phyloP scores from a whole-genome alignment of 2,113 vertebrate genomes.

The Neodontobutis hainanensis region DNA sequence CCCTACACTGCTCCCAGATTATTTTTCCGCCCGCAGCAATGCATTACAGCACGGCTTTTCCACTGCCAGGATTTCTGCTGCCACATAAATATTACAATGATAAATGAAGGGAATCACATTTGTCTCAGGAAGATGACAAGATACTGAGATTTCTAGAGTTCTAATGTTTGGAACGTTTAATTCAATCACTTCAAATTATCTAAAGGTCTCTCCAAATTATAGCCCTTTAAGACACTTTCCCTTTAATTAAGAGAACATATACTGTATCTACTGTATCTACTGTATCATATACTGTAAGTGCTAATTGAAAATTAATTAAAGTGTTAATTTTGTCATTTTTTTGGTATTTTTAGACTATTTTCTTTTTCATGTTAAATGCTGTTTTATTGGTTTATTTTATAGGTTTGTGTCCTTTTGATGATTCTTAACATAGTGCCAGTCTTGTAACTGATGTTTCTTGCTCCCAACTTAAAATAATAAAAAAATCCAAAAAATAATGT shows the following conservation, averaged over 20 bases:
- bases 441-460: no score
- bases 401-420: no score
- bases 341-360: no score
- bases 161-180: slow-evolving; percentile 1
- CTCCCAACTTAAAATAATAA: no score
- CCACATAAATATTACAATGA: slow-evolving; percentile 25
- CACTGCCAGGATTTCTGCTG: slow-evolving; percentile 8
- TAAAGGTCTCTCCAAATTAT: slow-evolving; percentile 13
- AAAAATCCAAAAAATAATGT: no score
- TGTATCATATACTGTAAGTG: no score
- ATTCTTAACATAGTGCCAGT: no score
- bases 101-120: slow-evolving; percentile 18
- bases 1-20: slow-evolving; percentile 56
- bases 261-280: no score
- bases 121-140: slow-evolving; percentile 13
- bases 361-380: no score
- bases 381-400: no score
- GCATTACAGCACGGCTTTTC: slow-evolving; percentile 12
- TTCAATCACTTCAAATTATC: slow-evolving; percentile 4
- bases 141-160: not conserved
- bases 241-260: slow-evolving; percentile 4
- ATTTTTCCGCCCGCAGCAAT: slow-evolving; percentile 50
- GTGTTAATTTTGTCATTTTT: no score
- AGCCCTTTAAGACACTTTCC: not conserved
- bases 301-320: no score